Base-by-base conservation (phyloP, 2,888 invertebrate genomes). In the Campopleginae sp. region DNA sequence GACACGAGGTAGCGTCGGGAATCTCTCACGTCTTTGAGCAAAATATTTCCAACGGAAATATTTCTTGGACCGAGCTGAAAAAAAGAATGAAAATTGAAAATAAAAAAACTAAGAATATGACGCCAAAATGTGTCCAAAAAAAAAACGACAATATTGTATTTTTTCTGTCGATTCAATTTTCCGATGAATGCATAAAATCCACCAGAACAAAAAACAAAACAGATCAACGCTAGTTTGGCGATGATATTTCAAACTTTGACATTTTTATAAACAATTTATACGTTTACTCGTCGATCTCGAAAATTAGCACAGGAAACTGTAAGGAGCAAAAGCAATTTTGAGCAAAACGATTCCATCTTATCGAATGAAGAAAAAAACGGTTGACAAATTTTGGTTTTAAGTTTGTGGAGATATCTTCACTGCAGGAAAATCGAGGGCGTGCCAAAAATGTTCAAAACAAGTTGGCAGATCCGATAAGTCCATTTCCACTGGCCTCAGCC, bases 401-500 rank as follows among this genome's bases (percentile, higher is more conserved):
- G 4, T 58, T 58, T 27, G 14, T 14, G 12, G 14, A 58, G 0
- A 14, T 27, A 58, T 27, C 27, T 12, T 27, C 12, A 27, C 14
- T 58, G 58, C 58, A 27, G 5, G 6, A 27, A 58, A 19, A 51
- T 58, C 14, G 23, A 27, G 27, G 27, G 14, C 14, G 58, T 58
- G 58, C 27, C 58, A 58, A 58, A 54, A 58, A 12, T 27, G 23
- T 58, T 58, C 1, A 14, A 3, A 58, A 58, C 27, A 12, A 5
- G 5, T 42, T 23, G 46, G 46, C 8, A 31, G 17, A 76, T 12
- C 12, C 38, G 38, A 38, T 19, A 48, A 54, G 27, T 58, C 58
- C 33, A 75, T 61, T 72, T 42, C 44, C 42, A 66, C 27, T 58
- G 61, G 10, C 33, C 27, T 4, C 42, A 70, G 51, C 33, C n/a